phyloP scores from a whole-genome alignment of 2,113 vertebrate species.

The Nesoenas mayeri region DNA sequence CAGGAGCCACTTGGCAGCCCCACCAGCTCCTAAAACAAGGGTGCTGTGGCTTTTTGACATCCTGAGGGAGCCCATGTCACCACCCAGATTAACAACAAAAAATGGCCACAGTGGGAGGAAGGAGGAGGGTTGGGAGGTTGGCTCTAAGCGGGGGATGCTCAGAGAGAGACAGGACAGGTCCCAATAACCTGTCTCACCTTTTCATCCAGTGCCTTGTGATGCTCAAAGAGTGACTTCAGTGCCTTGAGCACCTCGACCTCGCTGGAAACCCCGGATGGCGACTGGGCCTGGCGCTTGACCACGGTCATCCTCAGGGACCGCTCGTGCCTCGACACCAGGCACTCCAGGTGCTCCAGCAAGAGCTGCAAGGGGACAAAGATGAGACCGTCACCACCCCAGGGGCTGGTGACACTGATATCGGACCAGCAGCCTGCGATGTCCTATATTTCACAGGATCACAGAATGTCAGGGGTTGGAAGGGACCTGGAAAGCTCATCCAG shows the following conservation, averaged over 20 bases:
- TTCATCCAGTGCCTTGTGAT: conserved; percentile 97
- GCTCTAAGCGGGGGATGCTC: not conserved
- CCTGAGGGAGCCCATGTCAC: not conserved
- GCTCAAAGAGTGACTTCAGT: conserved; percentile 95
- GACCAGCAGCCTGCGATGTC: not conserved
- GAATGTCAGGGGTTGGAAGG: too few species aligned
- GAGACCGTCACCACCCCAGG: not conserved
- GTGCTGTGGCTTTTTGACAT: not conserved
- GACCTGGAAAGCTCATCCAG: too few species aligned
- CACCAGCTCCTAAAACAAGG: not conserved
- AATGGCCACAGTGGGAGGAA: not conserved
- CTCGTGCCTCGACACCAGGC: conserved; percentile 94
- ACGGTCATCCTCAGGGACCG: conserved; percentile 96
- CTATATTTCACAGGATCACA: too few species aligned
- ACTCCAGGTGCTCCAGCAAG: conserved; percentile 96
- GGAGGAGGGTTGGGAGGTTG: not conserved
- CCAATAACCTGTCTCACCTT: conserved; percentile 79
- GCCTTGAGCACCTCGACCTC: conserved; percentile 98
- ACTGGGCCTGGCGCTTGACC: conserved; percentile 95
- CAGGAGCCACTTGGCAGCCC: not conserved
- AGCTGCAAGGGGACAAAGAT: conserved; percentile 73
- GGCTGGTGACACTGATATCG: rapidly evolving
- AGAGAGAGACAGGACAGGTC: not conserved
- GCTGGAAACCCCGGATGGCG: conserved; percentile 93
- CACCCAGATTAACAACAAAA: not conserved